Base-by-base conservation (phyloP, 2,888 invertebrate genomes). In the Drosophila stalkeri region DNA sequence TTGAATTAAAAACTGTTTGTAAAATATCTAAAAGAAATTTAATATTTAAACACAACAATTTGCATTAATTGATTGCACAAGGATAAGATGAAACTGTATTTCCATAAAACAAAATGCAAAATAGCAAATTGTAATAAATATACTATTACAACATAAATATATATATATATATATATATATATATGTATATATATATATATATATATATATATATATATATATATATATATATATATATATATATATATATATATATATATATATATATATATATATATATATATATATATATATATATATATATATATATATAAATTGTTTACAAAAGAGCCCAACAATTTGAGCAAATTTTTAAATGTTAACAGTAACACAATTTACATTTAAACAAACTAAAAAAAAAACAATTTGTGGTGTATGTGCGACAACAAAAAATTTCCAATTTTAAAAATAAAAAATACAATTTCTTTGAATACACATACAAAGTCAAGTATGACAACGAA, bases 361-460 rank as follows among this genome's bases (percentile, higher is more conserved):
- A 76, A 72, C 66, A 60, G 31, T 56, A 74, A 69, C 51, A 68
- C 71, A 71, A 71, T 69, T 70, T 64, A 64, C 62, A 65, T 66
- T 66, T 71, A 62, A 77, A 60, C 41, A 67, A 69, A 67, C 64
- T 75, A 54, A 31, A 39, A 39, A 41, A 43, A 18, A 20, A 23
- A 65, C 52, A 80, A 77, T 74, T 72, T 87, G 82, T 87, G 87
- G 80, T 76, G 76, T 84, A 82, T 80, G 64, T 64, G 39, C 64
- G n/a, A 64, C 65, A 43, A 35, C 64, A 74, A 61, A 73, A 76
- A 78, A 81, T 68, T 84, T 84, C 69, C 80, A 80, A 85, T 87
- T 85, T 87, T 84, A 79, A 85, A 81, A 84, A 81, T 75, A 79
- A 75, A 82, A 82, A 72, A 69, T 80, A 77, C 56, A 79, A 78